Evolutionary conservation across 2,797 vertebrate genomes (phyloP).

Genomic region (Anniella stebbinsi): DNA sequence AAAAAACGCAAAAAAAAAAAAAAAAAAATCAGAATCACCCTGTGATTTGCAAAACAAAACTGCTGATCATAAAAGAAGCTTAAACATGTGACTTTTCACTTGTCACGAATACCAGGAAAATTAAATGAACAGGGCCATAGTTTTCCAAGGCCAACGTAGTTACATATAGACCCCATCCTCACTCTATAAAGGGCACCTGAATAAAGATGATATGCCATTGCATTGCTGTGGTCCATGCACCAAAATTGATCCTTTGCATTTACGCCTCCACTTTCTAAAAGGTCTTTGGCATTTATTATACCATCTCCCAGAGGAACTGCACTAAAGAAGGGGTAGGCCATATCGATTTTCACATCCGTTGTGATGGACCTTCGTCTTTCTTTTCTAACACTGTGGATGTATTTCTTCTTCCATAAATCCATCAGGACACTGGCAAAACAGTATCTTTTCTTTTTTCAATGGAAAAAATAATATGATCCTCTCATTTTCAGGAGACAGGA

Average conservation of each 20-base stretch:
- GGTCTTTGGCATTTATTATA: slow-evolving; percentile 24
- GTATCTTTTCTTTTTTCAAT: slow-evolving; percentile 22
- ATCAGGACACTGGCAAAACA: slow-evolving; percentile 15
- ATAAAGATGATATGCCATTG: slow-evolving; percentile 23
- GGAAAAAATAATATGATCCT: background rate
- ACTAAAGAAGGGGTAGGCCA: slow-evolving; percentile 20
- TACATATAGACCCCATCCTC: background rate
- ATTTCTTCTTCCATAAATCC: slow-evolving; percentile 13
- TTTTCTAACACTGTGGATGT: background rate
- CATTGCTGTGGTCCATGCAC: background rate
- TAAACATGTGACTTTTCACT: background rate
- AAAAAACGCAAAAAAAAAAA: background rate
- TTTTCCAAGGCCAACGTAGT: slow-evolving; percentile 2
- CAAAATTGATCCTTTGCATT: slow-evolving; percentile 38
- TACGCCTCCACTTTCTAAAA: slow-evolving; percentile 9
- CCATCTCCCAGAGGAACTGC: slow-evolving; percentile 2
- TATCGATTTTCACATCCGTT: slow-evolving; percentile 25
- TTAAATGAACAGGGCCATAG: background rate
- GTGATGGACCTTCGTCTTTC: slow-evolving; percentile 24
- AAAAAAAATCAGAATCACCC: background rate
- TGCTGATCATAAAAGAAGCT: background rate
- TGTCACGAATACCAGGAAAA: background rate
- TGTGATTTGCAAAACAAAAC: background rate
- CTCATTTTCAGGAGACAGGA: background rate
- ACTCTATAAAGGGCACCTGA: slow-evolving; percentile 2